Evolutionary conservation across 2,113 vertebrate genomes (phyloP).

Genomic region (Vidua chalybeata): DNA sequence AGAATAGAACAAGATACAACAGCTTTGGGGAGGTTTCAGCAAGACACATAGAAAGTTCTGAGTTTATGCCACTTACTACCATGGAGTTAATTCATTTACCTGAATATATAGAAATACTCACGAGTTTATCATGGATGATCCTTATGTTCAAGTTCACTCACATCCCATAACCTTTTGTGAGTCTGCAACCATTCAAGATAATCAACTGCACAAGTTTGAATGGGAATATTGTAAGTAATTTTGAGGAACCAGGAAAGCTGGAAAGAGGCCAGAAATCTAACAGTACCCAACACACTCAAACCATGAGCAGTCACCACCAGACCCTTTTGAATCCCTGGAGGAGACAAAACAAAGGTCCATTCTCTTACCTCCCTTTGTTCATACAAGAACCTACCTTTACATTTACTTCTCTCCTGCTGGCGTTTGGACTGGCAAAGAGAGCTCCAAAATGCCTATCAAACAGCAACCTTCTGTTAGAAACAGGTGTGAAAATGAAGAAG

Average conservation of each 20-base stretch:
- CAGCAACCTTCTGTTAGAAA: not conserved
- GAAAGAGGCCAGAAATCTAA: not conserved
- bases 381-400: constrained; percentile 73
- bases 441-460: constrained; percentile 80
- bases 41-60: not conserved
- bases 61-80: not conserved
- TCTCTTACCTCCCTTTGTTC: not conserved
- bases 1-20: not conserved
- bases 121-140: not conserved
- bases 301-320: not conserved
- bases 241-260: not conserved
- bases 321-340: not conserved
- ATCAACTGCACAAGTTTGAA: not conserved
- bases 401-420: constrained; percentile 79
- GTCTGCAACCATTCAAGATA: not conserved
- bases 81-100: not conserved
- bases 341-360: not conserved
- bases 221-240: not conserved
- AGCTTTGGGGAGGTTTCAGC: not conserved
- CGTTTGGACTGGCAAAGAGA: constrained; percentile 69
- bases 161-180: accelerated
- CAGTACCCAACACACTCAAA: not conserved
- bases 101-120: not conserved
- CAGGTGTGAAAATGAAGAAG: not conserved
- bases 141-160: not conserved